phyloP scores from a whole-genome alignment of 2,113 vertebrate genomes.

The Piprites chloris region DNA sequence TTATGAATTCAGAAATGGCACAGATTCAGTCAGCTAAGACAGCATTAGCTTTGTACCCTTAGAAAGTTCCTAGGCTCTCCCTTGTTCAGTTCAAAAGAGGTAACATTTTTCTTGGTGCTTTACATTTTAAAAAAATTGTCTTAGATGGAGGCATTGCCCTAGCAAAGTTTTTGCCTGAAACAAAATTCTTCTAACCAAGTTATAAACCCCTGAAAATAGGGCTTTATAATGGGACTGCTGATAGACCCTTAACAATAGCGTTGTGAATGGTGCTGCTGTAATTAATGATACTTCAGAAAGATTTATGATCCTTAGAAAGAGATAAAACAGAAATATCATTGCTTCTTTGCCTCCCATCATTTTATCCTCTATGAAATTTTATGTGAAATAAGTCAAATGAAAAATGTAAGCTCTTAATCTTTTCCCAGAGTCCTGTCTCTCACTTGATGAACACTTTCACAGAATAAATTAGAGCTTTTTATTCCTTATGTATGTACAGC shows the following conservation, averaged over 20 bases:
- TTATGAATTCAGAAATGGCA: not conserved
- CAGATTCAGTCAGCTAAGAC: not conserved
- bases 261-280: slow-evolving; percentile 53
- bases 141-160: not conserved
- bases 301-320: slow-evolving; percentile 70
- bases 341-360: slow-evolving; percentile 67
- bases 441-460: slow-evolving; percentile 68
- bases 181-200: slow-evolving; percentile 44
- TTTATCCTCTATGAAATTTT: slow-evolving; percentile 76
- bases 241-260: slow-evolving; percentile 56
- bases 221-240: slow-evolving; percentile 44
- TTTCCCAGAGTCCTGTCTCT: slow-evolving; percentile 64
- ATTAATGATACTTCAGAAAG: slow-evolving; percentile 73
- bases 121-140: not conserved
- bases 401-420: slow-evolving; percentile 77
- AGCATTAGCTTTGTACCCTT: not conserved
- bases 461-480: slow-evolving; percentile 67
- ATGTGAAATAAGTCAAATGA: slow-evolving; percentile 74
- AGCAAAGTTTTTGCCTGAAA: slow-evolving; percentile 38
- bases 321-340: slow-evolving; percentile 74
- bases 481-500: slow-evolving; percentile 36
- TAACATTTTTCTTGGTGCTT: not conserved
- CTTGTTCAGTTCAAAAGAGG: not conserved
- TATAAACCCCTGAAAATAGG: slow-evolving; percentile 42
- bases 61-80: not conserved